A percentile compares a stretch with the other conserved stretches of the same genome.
Evolutionary conservation across 1,140 invertebrate species (phyloP).

Genomic region (Zaprionus kolodkinae): DNA sequence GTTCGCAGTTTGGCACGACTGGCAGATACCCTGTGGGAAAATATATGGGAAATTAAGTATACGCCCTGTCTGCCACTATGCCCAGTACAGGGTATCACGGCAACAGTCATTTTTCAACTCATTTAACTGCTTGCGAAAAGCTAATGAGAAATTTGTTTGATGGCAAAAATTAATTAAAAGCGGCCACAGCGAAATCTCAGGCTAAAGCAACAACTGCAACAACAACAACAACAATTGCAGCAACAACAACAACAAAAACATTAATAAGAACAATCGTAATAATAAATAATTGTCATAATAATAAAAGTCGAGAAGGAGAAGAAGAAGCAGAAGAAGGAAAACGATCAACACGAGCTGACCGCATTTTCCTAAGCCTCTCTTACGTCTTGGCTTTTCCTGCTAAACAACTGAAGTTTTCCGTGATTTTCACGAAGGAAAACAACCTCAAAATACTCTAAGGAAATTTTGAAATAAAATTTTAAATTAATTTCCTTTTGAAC

Average conservation of each 20-base stretch:
- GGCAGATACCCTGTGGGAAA: background rate
- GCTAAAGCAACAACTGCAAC: background rate
- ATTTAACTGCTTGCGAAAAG: slow-evolving; percentile 65
- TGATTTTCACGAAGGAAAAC: background rate
- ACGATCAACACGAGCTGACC: slow-evolving; percentile 19
- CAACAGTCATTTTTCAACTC: slow-evolving; percentile 72
- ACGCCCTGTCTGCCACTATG: background rate
- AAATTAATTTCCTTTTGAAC: background rate
- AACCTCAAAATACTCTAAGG: background rate
- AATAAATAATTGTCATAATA: slow-evolving; percentile 31
- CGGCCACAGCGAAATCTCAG: slow-evolving; percentile 43
- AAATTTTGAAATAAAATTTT: background rate
- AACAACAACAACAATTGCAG: slow-evolving; percentile 8
- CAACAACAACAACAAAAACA: background rate
- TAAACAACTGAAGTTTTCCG: slow-evolving; percentile 17
- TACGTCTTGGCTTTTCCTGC: slow-evolving; percentile 15
- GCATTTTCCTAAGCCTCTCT: slow-evolving; percentile 31
- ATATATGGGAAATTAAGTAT: too few relatives aligned
- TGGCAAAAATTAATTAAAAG: slow-evolving; percentile 77
- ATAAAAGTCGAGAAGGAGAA: background rate
- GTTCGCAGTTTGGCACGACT: background rate
- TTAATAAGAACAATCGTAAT: slow-evolving; percentile 16
- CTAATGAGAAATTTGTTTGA: slow-evolving; percentile 70
- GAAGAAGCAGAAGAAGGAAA: background rate
- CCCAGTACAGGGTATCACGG: slow-evolving; percentile 31